These are phyloP conservation scores for Apamea anceps DNA, from an alignment of 2,888 invertebrate species.

Conservation along the genomic window DNA sequence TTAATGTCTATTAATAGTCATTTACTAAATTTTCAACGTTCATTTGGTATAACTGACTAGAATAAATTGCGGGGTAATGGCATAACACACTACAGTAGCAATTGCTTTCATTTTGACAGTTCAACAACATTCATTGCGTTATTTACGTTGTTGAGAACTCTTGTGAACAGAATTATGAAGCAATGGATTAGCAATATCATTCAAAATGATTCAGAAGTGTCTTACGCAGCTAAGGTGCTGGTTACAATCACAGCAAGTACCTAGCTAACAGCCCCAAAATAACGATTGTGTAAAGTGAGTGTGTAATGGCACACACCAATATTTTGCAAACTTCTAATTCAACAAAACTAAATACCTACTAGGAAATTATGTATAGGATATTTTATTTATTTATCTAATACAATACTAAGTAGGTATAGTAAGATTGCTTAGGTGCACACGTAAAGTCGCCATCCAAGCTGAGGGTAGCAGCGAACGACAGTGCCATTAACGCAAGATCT, in stretches of 20 bases:
- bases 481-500: conserved; percentile 20
- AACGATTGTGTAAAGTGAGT: not conserved
- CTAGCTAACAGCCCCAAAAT: not conserved
- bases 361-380: not conserved
- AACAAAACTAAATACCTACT: not conserved
- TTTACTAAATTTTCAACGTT: not conserved
- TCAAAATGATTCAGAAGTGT: no score
- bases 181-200: no score
- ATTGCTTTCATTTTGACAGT: no score
- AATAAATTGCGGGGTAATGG: not conserved
- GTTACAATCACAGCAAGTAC: not conserved
- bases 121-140: no score
- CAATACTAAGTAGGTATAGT: not conserved
- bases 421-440: not conserved
- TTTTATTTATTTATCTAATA: not conserved
- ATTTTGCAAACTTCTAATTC: not conserved
- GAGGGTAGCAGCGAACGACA: no score
- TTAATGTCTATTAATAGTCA: not conserved
- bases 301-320: not conserved
- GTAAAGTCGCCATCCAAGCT: not conserved
- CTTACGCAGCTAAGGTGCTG: no score
- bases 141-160: no score
- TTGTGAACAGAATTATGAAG: no score
- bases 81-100: no score
- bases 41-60: not conserved